A percentile compares a stretch with the other conserved stretches of the same genome.
Conservation (phyloP, 1,140 invertebrate species). For the Drosophila sechellia region DNA sequence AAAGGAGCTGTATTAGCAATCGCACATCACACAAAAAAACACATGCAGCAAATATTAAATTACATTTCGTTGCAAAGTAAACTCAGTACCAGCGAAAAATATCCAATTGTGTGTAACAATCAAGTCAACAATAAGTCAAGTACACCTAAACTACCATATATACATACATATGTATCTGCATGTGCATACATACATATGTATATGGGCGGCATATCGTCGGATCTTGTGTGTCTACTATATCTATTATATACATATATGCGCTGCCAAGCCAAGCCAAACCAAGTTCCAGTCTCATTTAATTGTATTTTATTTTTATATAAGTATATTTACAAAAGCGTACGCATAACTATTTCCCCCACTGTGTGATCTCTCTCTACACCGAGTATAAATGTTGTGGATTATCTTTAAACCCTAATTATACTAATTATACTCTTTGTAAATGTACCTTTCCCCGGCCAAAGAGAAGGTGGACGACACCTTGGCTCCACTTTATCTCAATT, state of each 20-base stretch:
- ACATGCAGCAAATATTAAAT: not conserved
- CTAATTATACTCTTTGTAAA: conserved; percentile 45
- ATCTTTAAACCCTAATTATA: conserved; percentile 28
- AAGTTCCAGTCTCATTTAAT: conserved; percentile 20
- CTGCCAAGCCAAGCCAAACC: conserved; percentile 8
- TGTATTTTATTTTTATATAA: conserved; percentile 43
- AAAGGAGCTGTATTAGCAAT: not conserved
- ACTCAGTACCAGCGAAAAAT: conserved; percentile 37
- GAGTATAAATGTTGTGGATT: conserved; percentile 63
- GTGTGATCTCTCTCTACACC: conserved; percentile 62
- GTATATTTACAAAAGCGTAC: conserved; percentile 24
- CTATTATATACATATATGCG: not conserved
- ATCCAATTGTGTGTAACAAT: conserved; percentile 44
- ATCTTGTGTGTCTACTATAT: conserved; percentile 26
- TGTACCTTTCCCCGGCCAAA: conserved; percentile 40
- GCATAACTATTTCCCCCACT: conserved; percentile 19
- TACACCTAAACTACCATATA: conserved; percentile 16
- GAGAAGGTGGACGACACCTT: conserved; percentile 4
- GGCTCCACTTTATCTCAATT: conserved; percentile 30
- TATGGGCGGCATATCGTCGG: not conserved
- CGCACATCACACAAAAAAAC: conserved; percentile 16
- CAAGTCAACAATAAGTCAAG: conserved; percentile 46
- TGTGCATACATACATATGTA: too few species aligned
- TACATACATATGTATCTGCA: not conserved
- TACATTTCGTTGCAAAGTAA: conserved; percentile 11